Evolutionary conservation across 2,113 vertebrate genomes (phyloP).

Genomic region (Scopus umbretta): DNA sequence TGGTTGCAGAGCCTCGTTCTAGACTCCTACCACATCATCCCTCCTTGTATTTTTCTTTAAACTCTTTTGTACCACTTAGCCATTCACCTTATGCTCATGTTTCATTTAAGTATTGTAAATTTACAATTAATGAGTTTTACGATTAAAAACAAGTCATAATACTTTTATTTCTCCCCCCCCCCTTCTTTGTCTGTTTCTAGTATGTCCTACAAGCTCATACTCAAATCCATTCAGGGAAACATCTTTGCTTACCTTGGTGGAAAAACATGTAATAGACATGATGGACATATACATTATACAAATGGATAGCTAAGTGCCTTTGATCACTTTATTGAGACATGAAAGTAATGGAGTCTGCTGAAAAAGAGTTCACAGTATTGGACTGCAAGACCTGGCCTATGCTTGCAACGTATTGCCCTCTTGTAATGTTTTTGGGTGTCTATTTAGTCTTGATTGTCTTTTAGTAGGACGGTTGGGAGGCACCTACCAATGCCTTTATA

Average conservation of each 20-base stretch:
- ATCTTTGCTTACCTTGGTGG: neutral
- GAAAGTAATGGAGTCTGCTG: neutral
- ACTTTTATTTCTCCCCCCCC: rapidly evolving
- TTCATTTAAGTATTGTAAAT: neutral
- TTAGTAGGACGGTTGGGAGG: neutral
- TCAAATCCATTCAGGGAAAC: neutral
- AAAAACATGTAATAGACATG: neutral
- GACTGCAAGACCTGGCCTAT: neutral
- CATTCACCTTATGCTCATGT: rapidly evolving
- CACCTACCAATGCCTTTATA: neutral
- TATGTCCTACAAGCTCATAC: neutral
- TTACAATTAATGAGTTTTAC: neutral
- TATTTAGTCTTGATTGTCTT: neutral
- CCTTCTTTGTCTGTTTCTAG: neutral
- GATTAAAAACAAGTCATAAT: neutral
- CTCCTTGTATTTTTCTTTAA: neutral
- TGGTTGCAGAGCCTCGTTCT: neutral
- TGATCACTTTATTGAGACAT: neutral
- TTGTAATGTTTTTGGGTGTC: neutral
- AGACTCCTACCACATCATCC: rapidly evolving
- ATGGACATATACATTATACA: neutral
- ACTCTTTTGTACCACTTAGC: neutral
- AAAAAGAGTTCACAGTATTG: neutral
- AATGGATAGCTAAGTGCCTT: neutral
- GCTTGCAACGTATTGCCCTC: neutral